A percentile compares a stretch with the other conserved stretches of the same genome.
phyloP scores from a whole-genome alignment of 2,797 vertebrate genomes.

The Lindbergichthys nudifrons region DNA sequence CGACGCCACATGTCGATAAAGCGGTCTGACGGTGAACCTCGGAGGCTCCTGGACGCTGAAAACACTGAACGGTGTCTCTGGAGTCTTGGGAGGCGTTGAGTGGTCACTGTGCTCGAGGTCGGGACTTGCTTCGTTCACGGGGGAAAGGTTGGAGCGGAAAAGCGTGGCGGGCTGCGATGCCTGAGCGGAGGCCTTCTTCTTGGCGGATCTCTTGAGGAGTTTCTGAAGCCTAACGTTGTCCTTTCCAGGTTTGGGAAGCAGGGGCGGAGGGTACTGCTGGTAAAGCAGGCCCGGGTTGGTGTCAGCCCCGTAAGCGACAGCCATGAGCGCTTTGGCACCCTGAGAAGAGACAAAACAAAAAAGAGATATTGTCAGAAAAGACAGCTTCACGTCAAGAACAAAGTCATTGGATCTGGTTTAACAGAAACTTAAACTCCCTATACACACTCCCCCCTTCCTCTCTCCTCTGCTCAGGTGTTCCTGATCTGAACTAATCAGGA shows the following conservation, averaged over 20 bases:
- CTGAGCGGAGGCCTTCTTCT: slow-evolving; percentile 83
- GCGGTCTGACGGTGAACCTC: slow-evolving; percentile 75
- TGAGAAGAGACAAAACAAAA: slow-evolving; percentile 43
- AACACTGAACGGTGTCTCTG: slow-evolving; percentile 70
- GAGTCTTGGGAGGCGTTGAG: slow-evolving; percentile 83
- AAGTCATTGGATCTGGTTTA: neutral
- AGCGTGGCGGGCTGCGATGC: slow-evolving; percentile 71
- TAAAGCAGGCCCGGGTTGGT: slow-evolving; percentile 71
- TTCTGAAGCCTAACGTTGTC: slow-evolving; percentile 92
- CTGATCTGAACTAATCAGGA: too few species aligned
- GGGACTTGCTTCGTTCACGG: slow-evolving; percentile 92
- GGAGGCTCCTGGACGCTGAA: slow-evolving; percentile 67
- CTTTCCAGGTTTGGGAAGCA: slow-evolving; percentile 93
- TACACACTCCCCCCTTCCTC: too few species aligned
- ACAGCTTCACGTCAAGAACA: too few species aligned
- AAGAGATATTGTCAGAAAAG: neutral
- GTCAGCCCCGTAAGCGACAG: slow-evolving; percentile 77
- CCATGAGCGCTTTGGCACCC: slow-evolving; percentile 87
- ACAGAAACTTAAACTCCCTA: too few species aligned
- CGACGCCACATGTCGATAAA: slow-evolving; percentile 82
- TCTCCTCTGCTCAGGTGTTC: too few species aligned
- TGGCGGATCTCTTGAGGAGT: slow-evolving; percentile 90
- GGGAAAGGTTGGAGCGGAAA: slow-evolving; percentile 92
- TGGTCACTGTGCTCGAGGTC: slow-evolving; percentile 89
- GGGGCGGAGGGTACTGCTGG: slow-evolving; percentile 88